phyloP scores from a whole-genome alignment of 35 echinoderm and acorn worm species.

The Chiridota heheva region DNA sequence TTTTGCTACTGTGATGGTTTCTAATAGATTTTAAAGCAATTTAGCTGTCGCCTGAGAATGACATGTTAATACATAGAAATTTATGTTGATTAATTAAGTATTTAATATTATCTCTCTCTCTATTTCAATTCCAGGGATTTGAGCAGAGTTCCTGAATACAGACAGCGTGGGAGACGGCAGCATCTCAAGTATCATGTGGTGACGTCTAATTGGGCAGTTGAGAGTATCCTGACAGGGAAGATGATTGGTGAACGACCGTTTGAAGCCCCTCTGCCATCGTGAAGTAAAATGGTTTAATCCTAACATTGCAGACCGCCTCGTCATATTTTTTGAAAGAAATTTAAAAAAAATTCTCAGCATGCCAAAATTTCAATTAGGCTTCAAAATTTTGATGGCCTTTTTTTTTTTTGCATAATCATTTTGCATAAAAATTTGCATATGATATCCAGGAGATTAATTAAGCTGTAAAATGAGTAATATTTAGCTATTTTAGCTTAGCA shows the following conservation, averaged over 20 bases:
- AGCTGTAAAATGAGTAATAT: no score
- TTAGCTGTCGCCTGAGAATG: not conserved
- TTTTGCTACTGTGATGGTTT: not conserved
- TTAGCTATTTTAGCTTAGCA: no score
- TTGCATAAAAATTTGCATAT: no score
- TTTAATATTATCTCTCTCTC: not conserved
- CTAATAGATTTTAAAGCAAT: not conserved
- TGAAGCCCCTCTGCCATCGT: slow-evolving; percentile 32
- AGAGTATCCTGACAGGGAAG: slow-evolving; percentile 36
- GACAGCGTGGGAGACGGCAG: not conserved
- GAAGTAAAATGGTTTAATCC: no score
- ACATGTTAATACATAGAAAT: not conserved
- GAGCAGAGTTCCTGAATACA: slow-evolving; percentile 45
- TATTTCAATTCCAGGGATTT: slow-evolving; percentile 28
- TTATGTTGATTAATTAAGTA: not conserved
- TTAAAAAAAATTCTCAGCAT: no score
- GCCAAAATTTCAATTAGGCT: no score
- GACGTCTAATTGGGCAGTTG: slow-evolving; percentile 48
- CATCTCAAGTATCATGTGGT: slow-evolving; percentile 57
- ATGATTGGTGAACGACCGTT: slow-evolving; percentile 46
- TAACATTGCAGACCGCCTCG: no score
- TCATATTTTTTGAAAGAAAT: no score
- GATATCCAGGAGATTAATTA: no score
- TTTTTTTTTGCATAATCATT: no score
- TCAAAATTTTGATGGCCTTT: no score